A percentile compares a stretch with the other conserved stretches of the same genome.
Evolutionary conservation across 2,113 vertebrate genomes (phyloP).

Genomic region (Pangasianodon hypophthalmus): DNA sequence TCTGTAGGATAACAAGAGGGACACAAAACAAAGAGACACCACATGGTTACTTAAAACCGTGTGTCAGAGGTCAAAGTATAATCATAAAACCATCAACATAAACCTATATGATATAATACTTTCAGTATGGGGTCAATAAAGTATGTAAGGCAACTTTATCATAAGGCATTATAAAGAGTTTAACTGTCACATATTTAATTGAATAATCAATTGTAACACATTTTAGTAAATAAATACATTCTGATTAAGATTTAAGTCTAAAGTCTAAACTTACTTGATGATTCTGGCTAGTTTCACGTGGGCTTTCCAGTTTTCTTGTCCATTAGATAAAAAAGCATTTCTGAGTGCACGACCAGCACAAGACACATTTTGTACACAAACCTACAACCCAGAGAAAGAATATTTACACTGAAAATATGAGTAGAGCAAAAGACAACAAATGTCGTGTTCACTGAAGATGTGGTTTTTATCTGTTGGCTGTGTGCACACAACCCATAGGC

Average conservation of each 20-base stretch:
- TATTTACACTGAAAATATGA: slow-evolving; percentile 7
- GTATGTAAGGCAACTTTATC: not conserved
- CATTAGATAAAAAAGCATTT: slow-evolving; percentile 48
- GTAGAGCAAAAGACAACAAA: not conserved
- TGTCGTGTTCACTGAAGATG: not conserved
- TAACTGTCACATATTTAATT: not conserved
- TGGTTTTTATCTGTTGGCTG: not conserved
- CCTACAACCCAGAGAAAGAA: slow-evolving; percentile 27
- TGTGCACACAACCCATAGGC: not conserved
- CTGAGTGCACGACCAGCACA: slow-evolving; percentile 49
- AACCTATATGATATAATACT: not conserved
- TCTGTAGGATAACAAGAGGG: slow-evolving; percentile 59
- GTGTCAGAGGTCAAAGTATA: not conserved
- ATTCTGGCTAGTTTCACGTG: slow-evolving; percentile 52
- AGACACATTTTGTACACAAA: slow-evolving; percentile 42
- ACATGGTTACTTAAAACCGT: not conserved
- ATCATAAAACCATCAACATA: not conserved
- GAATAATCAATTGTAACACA: not conserved
- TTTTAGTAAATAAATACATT: not conserved
- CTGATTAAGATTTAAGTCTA: not conserved
- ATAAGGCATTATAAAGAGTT: not conserved
- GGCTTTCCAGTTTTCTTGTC: slow-evolving; percentile 55
- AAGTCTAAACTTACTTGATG: slow-evolving; percentile 43
- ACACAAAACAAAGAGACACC: not conserved
- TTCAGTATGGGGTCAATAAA: not conserved